Base-by-base conservation (phyloP, 1,140 invertebrate species). In the Drosophila pruinosa region DNA sequence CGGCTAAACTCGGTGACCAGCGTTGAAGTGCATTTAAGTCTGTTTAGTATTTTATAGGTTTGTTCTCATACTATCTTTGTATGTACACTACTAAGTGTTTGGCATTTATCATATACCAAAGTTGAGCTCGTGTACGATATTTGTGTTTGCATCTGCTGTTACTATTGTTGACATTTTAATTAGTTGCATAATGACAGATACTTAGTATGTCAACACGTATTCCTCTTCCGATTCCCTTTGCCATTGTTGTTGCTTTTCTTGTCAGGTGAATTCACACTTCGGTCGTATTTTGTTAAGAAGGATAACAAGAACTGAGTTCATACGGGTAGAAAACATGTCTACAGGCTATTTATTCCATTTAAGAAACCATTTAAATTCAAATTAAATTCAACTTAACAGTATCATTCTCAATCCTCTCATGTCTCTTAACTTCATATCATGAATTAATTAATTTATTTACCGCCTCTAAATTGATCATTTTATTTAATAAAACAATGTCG, bases 151-250 rank as follows among this genome's bases (percentile, higher is more conserved):
- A 10, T 52, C 36, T 15, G 21, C 28, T 57, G 7, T 48, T 34
- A 45, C 22, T 68, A 63, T 71, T 86, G 77, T 86, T 81, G 75
- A 74, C 77, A 67, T 71, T 86, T 80, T 80, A 85, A 85, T 80
- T 85, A 85, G 73, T 61, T 63, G 57, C 81, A 85, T 72, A 86
- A 86, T 67, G 79, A 19, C 76, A 59, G 50, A 38, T 41, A 65
- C 61, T 71, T 65, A 75, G 61, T 80, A 47, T 80, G 73, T 74
- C 61, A 68, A 71, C 73, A 85, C 76, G 64, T 80, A 67, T 12
- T 59, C 41, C 48, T 38, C 52, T 38, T 53, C 21, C 7, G 6
- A 10, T 7, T 22, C 54, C 15, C 31, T 52, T 41, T 28, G 50
- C 24, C 54, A 52, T 31, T 62, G 45, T 48, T 38, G 43, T 53